Percentiles rank a stretch among this genome's conserved stretches.
Conservation (phyloP, 1,140 invertebrate species). For the Bilobella aurantiaca region DNA sequence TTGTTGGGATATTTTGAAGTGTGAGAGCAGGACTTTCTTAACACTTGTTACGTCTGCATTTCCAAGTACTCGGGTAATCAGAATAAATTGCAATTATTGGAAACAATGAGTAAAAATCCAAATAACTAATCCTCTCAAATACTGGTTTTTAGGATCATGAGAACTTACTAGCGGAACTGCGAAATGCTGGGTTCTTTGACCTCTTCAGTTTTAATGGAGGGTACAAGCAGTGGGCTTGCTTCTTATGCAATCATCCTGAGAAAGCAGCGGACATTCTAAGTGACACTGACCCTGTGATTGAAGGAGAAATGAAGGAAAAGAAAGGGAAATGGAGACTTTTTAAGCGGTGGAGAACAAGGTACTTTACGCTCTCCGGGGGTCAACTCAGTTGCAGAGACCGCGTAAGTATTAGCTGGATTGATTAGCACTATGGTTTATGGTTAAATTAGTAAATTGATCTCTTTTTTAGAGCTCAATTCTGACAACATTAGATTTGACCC, state of each 20-base stretch:
- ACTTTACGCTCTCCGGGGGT: slow-evolving; percentile 84
- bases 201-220: slow-evolving; percentile 68
- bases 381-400: slow-evolving; percentile 47
- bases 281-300: slow-evolving; percentile 57
- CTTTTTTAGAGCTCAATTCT: background rate
- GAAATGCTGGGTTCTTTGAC: slow-evolving; percentile 79
- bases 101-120: background rate
- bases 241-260: slow-evolving; percentile 83
- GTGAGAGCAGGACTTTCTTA: slow-evolving; percentile 77
- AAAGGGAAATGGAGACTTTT: slow-evolving; percentile 86
- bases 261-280: slow-evolving; percentile 67
- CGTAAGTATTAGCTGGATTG: background rate
- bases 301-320: slow-evolving; percentile 90
- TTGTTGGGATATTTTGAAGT: slow-evolving; percentile 86
- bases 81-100: background rate
- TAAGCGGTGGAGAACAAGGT: slow-evolving; percentile 77
- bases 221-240: slow-evolving; percentile 65
- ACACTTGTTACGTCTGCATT: slow-evolving; percentile 86
- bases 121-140: background rate
- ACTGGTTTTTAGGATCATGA: slow-evolving; percentile 61
- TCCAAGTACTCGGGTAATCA: slow-evolving; percentile 63
- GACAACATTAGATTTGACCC: slow-evolving; percentile 59
- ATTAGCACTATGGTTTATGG: background rate
- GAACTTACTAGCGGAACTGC: slow-evolving; percentile 67
- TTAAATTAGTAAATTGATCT: background rate